Percentiles rank a stretch among this genome's conserved stretches.
phyloP scores from a whole-genome alignment of 2,797 vertebrate species.

The Clarias pachynema region DNA sequence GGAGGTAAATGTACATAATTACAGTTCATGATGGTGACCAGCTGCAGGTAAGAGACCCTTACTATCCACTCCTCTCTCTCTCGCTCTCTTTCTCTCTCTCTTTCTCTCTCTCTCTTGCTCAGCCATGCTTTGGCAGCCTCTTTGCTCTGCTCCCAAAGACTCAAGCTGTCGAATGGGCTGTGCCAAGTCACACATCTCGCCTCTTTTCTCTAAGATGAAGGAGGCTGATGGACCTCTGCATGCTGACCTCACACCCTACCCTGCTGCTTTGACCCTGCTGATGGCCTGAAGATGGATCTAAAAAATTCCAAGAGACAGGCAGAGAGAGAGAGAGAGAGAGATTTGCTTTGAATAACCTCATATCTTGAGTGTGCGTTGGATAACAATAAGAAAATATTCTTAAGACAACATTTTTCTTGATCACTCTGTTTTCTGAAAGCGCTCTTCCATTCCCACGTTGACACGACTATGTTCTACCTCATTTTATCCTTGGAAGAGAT shows the following conservation, averaged over 20 bases:
- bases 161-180: constrained; percentile 93
- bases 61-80: constrained; percentile 66
- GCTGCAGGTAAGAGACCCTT: constrained; percentile 79
- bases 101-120: constrained; percentile 71
- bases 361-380: neutral
- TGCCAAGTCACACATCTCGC: constrained; percentile 92
- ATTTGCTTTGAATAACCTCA: constrained; percentile 53
- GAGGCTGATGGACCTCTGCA: constrained; percentile 85
- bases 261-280: constrained; percentile 84
- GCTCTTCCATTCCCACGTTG: constrained; percentile 68
- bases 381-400: constrained; percentile 20
- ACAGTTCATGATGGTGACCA: constrained; percentile 78
- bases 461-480: constrained; percentile 66
- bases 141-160: constrained; percentile 82
- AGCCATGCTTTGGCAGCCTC: constrained; percentile 82
- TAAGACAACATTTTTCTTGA: neutral
- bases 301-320: constrained; percentile 74
- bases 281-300: constrained; percentile 75
- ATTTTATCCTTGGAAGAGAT: constrained; percentile 58
- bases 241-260: constrained; percentile 81
- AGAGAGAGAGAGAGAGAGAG: constrained; percentile 50
- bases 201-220: constrained; percentile 73
- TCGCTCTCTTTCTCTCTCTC: constrained; percentile 71
- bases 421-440: constrained; percentile 36
- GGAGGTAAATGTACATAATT: constrained; percentile 75